Conservation (phyloP, 1,140 invertebrate genomes). For the Heliconius congener region DNA sequence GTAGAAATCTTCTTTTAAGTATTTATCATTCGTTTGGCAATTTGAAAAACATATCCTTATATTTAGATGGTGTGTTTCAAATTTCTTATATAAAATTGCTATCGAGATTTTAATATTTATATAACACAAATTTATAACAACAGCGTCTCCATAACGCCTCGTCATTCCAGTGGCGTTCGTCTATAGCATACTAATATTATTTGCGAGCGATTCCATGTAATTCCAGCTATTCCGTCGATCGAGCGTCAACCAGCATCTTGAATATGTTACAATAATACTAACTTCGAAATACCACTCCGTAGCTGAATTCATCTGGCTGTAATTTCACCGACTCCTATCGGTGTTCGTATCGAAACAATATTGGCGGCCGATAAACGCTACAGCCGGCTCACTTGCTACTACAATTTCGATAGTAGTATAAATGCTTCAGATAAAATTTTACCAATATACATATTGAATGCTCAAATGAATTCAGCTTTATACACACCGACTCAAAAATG, state of each 20-base stretch:
- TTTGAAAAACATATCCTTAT: not conserved
- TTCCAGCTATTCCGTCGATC: conserved; percentile 68
- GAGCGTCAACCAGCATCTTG: conserved; percentile 71
- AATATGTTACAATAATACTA: conserved; percentile 68
- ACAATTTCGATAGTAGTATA: conserved; percentile 27
- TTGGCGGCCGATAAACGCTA: conserved; percentile 39
- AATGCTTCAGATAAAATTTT: conserved; percentile 29
- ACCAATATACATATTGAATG: conserved; percentile 2
- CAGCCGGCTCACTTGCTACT: conserved; percentile 34
- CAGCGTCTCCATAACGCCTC: conserved; percentile 62
- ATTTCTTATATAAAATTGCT: not conserved
- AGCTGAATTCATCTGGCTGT: conserved; percentile 46
- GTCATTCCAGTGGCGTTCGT: conserved; percentile 73
- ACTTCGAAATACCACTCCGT: conserved; percentile 50
- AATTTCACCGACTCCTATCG: conserved; percentile 36
- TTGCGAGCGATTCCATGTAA: conserved; percentile 72
- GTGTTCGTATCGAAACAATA: conserved; percentile 41
- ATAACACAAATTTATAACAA: conserved; percentile 59
- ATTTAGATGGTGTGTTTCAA: not conserved
- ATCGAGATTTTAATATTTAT: conserved; percentile 42
- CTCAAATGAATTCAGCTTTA: not conserved
- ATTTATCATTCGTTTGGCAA: conserved; percentile 8
- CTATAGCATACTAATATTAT: conserved; percentile 74
- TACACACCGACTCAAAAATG: no score
- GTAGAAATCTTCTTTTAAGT: conserved; percentile 1